Evolutionary conservation across 1,140 invertebrate genomes (phyloP).

Genomic region (Melitaea cinxia): DNA sequence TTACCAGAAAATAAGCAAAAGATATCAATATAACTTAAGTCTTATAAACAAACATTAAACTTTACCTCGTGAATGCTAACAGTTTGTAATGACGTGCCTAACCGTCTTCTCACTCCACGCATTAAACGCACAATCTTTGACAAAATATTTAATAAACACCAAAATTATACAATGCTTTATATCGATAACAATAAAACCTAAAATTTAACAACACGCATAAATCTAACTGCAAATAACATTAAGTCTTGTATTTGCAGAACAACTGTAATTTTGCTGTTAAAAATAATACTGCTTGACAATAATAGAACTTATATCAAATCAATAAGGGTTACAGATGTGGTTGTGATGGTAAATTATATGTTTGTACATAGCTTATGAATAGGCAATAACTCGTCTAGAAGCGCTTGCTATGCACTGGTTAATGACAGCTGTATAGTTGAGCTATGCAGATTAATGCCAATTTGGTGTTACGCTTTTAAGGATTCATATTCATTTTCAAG

Average conservation of each 20-base stretch:
- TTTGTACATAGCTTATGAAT: constrained; percentile 51
- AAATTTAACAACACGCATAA: not conserved
- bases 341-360: not conserved
- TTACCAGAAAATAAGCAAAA: not conserved
- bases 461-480: constrained; percentile 50
- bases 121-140: constrained; percentile 50
- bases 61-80: constrained; percentile 53
- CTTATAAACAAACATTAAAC: constrained; percentile 38
- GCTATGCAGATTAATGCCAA: constrained; percentile 69
- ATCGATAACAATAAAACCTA: not conserved
- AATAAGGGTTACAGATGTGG: not conserved
- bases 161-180: constrained; percentile 10
- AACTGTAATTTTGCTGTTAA: constrained; percentile 29
- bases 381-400: constrained; percentile 67
- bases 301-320: constrained; percentile 14
- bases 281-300: constrained; percentile 11
- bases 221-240: constrained; percentile 30
- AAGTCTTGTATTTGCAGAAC: constrained; percentile 5
- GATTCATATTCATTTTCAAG: constrained; percentile 10
- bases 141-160: not conserved
- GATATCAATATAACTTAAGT: not conserved
- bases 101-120: constrained; percentile 47
- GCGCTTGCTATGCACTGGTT: constrained; percentile 61
- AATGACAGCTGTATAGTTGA: constrained; percentile 69
- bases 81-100: constrained; percentile 58